These are phyloP conservation scores for Philereme vetulata DNA, from an alignment of 2,888 invertebrate genomes.

Conservation along the genomic window DNA sequence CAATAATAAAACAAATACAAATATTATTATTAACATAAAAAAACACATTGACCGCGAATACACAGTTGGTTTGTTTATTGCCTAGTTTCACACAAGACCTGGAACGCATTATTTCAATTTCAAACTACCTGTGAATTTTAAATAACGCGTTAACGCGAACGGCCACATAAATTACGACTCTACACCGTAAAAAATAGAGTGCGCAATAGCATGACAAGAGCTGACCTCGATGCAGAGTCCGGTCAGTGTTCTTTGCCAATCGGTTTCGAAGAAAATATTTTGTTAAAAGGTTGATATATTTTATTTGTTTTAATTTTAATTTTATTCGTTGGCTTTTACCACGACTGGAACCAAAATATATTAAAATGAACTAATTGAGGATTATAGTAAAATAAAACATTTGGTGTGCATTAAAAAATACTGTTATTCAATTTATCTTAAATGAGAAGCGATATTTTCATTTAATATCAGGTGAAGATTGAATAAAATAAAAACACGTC, in stretches of 20 bases:
- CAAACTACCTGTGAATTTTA: constrained; percentile 58
- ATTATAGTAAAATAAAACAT: too few species aligned
- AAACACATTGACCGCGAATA: not conserved
- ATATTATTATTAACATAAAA: not conserved
- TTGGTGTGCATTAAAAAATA: too few species aligned
- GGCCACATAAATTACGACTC: constrained; percentile 31
- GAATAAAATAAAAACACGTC: too few species aligned
- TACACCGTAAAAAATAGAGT: constrained; percentile 26
- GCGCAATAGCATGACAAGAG: constrained; percentile 12
- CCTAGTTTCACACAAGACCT: constrained; percentile 55
- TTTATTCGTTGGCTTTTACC: too few species aligned
- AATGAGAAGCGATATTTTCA: too few species aligned
- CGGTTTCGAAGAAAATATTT: constrained; percentile 34
- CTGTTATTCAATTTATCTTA: too few species aligned
- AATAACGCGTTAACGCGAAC: constrained; percentile 40
- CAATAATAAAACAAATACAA: too few species aligned
- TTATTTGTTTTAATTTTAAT: too few species aligned
- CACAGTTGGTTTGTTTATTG: constrained; percentile 49
- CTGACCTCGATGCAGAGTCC: constrained; percentile 35
- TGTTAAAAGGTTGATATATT: constrained; percentile 12
- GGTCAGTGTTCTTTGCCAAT: constrained; percentile 35
- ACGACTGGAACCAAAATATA: too few species aligned
- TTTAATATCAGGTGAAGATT: too few species aligned
- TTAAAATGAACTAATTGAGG: too few species aligned
- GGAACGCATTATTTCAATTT: constrained; percentile 58